These are phyloP conservation scores for Phylloscopus trochilus DNA, from an alignment of 2,113 vertebrate genomes.

Conservation along the genomic window DNA sequence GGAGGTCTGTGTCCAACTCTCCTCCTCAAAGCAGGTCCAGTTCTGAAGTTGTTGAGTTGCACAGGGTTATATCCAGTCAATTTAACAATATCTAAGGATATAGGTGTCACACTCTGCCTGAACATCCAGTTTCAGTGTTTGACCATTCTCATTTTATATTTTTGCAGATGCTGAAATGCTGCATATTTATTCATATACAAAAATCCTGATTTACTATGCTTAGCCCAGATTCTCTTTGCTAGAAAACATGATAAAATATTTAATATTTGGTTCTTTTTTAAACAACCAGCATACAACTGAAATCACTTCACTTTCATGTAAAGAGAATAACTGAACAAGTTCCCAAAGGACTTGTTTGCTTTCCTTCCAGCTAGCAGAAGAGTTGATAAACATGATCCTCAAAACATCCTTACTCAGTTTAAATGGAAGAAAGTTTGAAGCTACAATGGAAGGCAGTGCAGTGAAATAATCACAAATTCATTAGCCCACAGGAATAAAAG, in stretches of 20 bases:
- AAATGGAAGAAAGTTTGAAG: background rate
- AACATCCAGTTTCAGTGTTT: background rate
- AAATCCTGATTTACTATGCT: background rate
- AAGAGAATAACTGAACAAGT: background rate
- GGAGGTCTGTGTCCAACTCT: background rate
- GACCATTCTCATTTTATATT: background rate
- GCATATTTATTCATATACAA: background rate
- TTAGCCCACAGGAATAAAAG: background rate
- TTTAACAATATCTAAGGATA: background rate
- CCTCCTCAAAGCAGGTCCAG: background rate
- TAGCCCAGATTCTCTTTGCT: background rate
- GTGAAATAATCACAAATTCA: background rate
- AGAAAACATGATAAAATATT: slow-evolving; percentile 25
- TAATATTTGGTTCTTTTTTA: background rate
- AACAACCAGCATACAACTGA: background rate
- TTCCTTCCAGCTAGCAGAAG: background rate
- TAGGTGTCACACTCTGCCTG: background rate
- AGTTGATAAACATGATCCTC: background rate
- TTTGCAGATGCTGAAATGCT: background rate
- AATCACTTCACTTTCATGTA: slow-evolving; percentile 3
- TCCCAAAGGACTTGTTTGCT: background rate
- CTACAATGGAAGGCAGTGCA: background rate
- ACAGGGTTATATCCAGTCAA: background rate
- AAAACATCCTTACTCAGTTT: background rate
- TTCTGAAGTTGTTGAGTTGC: background rate